A percentile compares a stretch with the other conserved stretches of the same genome.
Conservation (phyloP, 2,797 vertebrate species). For the Chelonia mydas region DNA sequence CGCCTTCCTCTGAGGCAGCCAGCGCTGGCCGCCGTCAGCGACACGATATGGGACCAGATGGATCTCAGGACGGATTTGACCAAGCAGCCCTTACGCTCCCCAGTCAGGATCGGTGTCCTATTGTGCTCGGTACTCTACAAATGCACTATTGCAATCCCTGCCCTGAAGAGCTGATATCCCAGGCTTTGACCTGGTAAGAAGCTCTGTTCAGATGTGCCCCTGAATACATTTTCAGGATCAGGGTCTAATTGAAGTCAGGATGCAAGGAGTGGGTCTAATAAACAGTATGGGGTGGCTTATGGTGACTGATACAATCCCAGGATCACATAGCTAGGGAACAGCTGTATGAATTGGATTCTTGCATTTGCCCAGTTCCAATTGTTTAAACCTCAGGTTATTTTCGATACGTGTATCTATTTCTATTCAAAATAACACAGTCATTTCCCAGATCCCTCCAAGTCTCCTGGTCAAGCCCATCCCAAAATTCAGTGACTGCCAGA, state of each 20-base stretch:
- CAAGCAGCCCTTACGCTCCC: neutral
- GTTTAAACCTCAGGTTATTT: neutral
- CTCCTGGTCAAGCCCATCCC: no score
- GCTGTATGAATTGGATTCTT: neutral
- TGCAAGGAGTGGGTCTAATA: neutral
- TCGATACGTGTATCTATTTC: neutral
- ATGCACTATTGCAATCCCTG: rapidly evolving
- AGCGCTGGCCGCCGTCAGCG: neutral
- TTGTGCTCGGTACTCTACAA: neutral
- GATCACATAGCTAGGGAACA: neutral
- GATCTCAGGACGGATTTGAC: neutral
- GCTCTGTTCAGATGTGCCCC: neutral
- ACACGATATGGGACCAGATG: neutral
- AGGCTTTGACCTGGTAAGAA: neutral
- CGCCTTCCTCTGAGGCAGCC: no score
- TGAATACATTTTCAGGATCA: neutral
- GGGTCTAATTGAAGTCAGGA: neutral
- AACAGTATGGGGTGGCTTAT: no score
- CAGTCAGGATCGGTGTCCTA: neutral
- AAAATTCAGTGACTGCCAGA: neutral
- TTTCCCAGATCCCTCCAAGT: neutral
- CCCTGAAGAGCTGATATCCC: neutral
- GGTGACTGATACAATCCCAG: neutral
- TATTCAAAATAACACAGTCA: neutral
- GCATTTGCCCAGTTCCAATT: neutral